Conservation (phyloP, 2,888 invertebrate genomes). For the Malthinus seriepunctatus region DNA sequence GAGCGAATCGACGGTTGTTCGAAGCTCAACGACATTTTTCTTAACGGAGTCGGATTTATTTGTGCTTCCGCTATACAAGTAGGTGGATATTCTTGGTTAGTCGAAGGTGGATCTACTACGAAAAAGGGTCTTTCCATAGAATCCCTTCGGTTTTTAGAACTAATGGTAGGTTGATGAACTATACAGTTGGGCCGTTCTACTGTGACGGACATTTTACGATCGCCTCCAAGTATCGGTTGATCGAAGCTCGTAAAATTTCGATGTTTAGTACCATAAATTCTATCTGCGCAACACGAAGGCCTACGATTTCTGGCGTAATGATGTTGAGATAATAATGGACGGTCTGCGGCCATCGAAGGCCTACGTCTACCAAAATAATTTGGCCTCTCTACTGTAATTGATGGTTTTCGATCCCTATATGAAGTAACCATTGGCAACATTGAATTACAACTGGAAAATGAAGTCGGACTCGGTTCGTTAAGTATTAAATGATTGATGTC, state of each 20-base stretch:
- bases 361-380: conserved; percentile 37
- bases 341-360: conserved; percentile 48
- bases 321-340: conserved; percentile 40
- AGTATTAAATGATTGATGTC: conserved; percentile 77
- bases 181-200: conserved; percentile 39
- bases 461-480: conserved; percentile 34
- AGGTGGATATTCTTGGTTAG: conserved; percentile 25
- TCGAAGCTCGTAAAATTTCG: conserved; percentile 52
- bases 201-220: conserved; percentile 42
- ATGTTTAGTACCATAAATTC: conserved; percentile 35
- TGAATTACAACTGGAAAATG: conserved; percentile 41
- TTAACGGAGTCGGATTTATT: conserved; percentile 30
- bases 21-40: conserved; percentile 49
- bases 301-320: conserved; percentile 42
- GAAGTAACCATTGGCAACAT: conserved; percentile 47
- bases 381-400: conserved; percentile 43
- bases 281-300: conserved; percentile 50
- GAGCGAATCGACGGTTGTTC: conserved; percentile 42
- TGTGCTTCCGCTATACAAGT: conserved; percentile 17
- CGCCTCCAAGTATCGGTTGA: conserved; percentile 39
- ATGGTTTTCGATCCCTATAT: conserved; percentile 42
- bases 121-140: conserved; percentile 34
- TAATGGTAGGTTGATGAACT: conserved; percentile 30
- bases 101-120: conserved; percentile 32
- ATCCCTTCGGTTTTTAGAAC: conserved; percentile 31